These are phyloP conservation scores for Rotaria socialis DNA, from an alignment of 2,888 invertebrate genomes.

Conservation along the genomic window DNA sequence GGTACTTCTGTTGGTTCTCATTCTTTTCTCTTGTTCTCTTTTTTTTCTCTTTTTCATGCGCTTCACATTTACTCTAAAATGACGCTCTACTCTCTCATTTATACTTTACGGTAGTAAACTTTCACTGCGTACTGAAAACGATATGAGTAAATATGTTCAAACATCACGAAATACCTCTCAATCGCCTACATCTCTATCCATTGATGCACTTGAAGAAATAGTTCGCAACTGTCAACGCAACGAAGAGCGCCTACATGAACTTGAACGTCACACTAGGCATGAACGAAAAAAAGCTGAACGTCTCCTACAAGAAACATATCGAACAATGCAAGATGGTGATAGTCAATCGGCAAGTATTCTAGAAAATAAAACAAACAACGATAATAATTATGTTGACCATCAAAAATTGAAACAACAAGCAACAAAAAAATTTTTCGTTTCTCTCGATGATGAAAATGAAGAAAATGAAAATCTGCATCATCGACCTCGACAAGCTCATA, in stretches of 20 bases:
- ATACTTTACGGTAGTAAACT: not conserved
- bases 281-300: constrained; percentile 36
- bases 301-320: not conserved
- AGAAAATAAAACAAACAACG: not conserved
- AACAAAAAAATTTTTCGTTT: not conserved
- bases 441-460: constrained; percentile 7
- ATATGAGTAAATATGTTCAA: not conserved
- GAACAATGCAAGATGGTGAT: not conserved
- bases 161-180: not conserved
- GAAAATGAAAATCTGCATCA: not conserved
- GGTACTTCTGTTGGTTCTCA: not conserved
- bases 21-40: not conserved
- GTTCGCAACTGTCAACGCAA: constrained; percentile 10
- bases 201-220: not conserved
- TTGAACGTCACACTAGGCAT: not conserved
- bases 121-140: not conserved
- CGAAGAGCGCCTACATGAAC: constrained; percentile 32
- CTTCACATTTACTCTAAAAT: not conserved
- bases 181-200: not conserved
- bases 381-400: not conserved
- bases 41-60: not conserved
- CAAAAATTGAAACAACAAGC: not conserved
- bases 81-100: not conserved
- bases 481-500: not conserved
- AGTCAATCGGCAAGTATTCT: not conserved